Conservation (phyloP, 2,888 invertebrate species). For the Cataglyphis livida region DNA sequence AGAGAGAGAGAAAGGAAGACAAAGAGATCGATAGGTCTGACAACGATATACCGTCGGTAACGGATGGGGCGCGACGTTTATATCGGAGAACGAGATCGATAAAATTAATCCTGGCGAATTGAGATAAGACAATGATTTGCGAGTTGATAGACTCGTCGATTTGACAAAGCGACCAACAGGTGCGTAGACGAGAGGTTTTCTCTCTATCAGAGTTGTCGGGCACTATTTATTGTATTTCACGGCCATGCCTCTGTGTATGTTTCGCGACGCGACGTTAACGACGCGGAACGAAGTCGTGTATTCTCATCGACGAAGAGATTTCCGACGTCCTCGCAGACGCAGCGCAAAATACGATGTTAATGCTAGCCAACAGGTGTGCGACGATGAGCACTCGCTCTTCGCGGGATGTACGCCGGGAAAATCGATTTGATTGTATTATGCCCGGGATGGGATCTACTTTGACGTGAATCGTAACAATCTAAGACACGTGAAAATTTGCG, state of each 20-base stretch:
- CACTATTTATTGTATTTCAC: constrained; percentile 48
- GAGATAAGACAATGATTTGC: constrained; percentile 54
- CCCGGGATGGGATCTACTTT: constrained; percentile 8
- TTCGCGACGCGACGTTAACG: constrained; percentile 15
- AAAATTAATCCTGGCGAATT: constrained; percentile 42
- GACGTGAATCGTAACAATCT: not conserved
- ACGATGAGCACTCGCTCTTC: constrained; percentile 21
- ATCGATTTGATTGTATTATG: constrained; percentile 34
- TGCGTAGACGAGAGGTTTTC: constrained; percentile 25
- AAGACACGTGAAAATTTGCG: not conserved
- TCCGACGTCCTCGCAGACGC: not conserved
- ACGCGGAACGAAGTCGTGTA: constrained; percentile 6
- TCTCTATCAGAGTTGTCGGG: constrained; percentile 10
- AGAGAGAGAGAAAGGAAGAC: not conserved
- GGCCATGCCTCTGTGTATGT: not conserved
- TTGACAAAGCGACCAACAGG: constrained; percentile 60
- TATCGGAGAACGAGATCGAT: constrained; percentile 41
- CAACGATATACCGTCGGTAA: constrained; percentile 32
- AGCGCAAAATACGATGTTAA: constrained; percentile 32
- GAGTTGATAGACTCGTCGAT: constrained; percentile 48
- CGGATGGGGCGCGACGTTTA: constrained; percentile 46
- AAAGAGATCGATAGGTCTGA: constrained; percentile 38
- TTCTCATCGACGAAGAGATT: constrained; percentile 18
- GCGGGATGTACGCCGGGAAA: not conserved
- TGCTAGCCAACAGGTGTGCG: constrained; percentile 52